Conservation (phyloP, 2,888 invertebrate species). For the Leptodirus hochenwartii region DNA sequence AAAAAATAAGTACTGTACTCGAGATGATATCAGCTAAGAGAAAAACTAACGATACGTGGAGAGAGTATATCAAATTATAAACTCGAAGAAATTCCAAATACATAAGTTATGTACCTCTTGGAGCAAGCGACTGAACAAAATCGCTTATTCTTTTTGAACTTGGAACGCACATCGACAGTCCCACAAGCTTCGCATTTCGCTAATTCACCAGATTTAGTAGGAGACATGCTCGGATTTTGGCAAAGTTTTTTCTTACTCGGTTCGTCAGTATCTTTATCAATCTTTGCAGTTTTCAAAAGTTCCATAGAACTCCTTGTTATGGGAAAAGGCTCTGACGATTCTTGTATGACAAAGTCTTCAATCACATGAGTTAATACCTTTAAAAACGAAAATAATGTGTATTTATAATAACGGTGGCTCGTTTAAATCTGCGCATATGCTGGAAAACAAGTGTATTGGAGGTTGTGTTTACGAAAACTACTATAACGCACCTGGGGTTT, state of each 20-base stretch:
- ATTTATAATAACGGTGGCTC: neutral
- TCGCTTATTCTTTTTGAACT: constrained; percentile 55
- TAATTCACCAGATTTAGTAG: constrained; percentile 32
- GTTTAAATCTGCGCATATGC: neutral
- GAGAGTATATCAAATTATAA: too few relatives aligned
- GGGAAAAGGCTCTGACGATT: constrained; percentile 80
- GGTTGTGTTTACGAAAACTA: too few relatives aligned
- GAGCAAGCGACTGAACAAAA: constrained; percentile 62
- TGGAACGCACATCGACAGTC: constrained; percentile 39
- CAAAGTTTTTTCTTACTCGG: constrained; percentile 61
- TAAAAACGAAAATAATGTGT: constrained; percentile 1
- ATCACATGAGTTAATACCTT: constrained; percentile 83
- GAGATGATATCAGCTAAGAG: too few relatives aligned
- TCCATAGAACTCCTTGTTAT: constrained; percentile 36
- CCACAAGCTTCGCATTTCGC: constrained; percentile 61
- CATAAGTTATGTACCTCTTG: constrained; percentile 28
- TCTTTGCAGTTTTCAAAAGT: constrained; percentile 24
- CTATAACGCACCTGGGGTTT: constrained; percentile 64
- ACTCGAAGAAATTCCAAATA: constrained; percentile 4
- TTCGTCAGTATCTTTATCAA: constrained; percentile 49
- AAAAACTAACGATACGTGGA: too few relatives aligned
- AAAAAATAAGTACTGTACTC: too few relatives aligned
- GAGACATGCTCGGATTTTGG: constrained; percentile 23
- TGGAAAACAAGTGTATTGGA: too few relatives aligned
- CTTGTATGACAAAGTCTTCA: constrained; percentile 92